Evolutionary conservation across 2,888 invertebrate genomes (phyloP), one percentile per base, ranked within the genome.

Genomic region (Megaustenia siamemsis): DNA sequence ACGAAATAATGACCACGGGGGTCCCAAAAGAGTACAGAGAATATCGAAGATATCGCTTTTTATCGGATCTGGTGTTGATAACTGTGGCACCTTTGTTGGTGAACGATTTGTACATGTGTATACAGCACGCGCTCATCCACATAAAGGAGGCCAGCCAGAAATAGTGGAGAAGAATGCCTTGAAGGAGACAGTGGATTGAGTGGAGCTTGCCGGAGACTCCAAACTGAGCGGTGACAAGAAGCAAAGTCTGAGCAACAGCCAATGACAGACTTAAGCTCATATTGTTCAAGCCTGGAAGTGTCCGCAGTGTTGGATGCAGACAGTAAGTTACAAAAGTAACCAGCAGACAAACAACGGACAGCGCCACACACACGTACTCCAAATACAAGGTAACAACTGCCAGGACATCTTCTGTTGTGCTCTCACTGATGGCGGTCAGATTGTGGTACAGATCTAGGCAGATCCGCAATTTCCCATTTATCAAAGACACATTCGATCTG

Each of bases 21-120:
- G 85, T n/a, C 15, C 85, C 86, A 75, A 83, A 88, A n/a, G 85
- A 75, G 66, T 82, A 87, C 12, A 89, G 66, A 40, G 78, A 77
- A 82, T 87, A 88, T 32, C 79, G 83, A n/a, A 87, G 79, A 18
- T 82, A 77, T 0, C 82, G 82, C 35, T 73, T 66, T 8, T 38
- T 71, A 5, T 85, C 84, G 24, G 60, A 38, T 1, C 49, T 45
- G 28, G 78, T 68, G 21, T 84, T 82, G 28, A 81, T 86, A 21
- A 82, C 76, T 15, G 60, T 69, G 56, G 38, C 56, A 21, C 76
- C 56, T 56, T 83, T 24, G 18, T 78, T 53, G 4, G 86, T 85
- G 81, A 89, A 88, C 35, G 87, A 86, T 15, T 85, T 71, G 83
- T 83, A 88, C 88, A 89, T 88, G 78, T 88, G 88, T 73, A 86